Evolutionary conservation across 2,113 vertebrate species (phyloP).

Genomic region (Pelodiscus sinensis): DNA sequence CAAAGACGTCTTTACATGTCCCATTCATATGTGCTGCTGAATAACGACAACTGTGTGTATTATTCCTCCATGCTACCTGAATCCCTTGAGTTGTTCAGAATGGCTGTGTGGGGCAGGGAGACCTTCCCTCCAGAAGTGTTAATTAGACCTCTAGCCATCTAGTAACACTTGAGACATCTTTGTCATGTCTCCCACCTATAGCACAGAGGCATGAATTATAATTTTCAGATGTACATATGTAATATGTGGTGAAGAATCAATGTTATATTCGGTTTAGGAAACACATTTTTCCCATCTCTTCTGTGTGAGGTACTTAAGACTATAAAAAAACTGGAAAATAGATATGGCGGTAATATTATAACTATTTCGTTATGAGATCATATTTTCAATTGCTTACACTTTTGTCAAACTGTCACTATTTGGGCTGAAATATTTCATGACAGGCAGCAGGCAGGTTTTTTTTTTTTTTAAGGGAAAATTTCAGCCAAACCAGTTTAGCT

Average conservation of each 20-base stretch:
- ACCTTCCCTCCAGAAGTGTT: neutral
- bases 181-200: neutral
- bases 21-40: constrained; percentile 46
- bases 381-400: neutral
- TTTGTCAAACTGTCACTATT: neutral
- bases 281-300: neutral
- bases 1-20: constrained; percentile 29
- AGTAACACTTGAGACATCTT: neutral
- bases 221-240: neutral
- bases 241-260: neutral
- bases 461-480: neutral
- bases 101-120: neutral
- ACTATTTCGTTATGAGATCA: neutral
- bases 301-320: neutral
- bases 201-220: neutral
- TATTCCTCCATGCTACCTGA: constrained; percentile 7
- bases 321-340: neutral
- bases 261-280: neutral
- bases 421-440: neutral
- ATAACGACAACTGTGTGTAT: constrained; percentile 34
- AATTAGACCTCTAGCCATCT: neutral
- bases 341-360: neutral
- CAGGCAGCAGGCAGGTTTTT: neutral
- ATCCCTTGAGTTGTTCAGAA: rapidly evolving
- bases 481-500: neutral